Base-by-base conservation (phyloP, 1,140 invertebrate genomes). In the Ptiloglossa arizonensis region DNA sequence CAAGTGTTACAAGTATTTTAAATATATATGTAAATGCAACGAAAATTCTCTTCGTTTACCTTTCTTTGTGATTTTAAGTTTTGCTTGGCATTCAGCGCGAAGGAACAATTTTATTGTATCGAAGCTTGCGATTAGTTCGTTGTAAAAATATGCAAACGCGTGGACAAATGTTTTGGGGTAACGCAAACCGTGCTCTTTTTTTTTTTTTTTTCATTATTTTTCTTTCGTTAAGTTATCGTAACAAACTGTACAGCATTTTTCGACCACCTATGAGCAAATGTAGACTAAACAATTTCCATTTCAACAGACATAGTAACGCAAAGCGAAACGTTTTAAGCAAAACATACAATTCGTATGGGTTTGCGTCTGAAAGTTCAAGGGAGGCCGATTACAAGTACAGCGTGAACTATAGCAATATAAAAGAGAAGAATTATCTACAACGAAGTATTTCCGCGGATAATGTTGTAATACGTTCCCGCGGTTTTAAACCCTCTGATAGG, bases 401-500 rank as follows among this genome's bases (percentile, higher is more conserved):
- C 44, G 66, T 89, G 63, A 91, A 86, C 29, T 88, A 83, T 69
- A 85, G 67, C 38, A 27, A 69, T 70, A 62, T 52, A 63, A 19
- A 87, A 62, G 70, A 89, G 63, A 68, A 87, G 32, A 82, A 76
- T 82, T 83, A 80, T 79, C 69, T 91, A 19, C 91, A 93, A 69
- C 88, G 91, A 57, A 92, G 89, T 44, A 71, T 87, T 38, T 89
- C 89, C 24, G 90, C 91, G 11, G 92, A 93, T 82, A 93, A 94
- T 92, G 93, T 94, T 83, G 91, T 95, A 83, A 87, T 94, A 70
- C 90, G 89, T 71, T 92, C 92, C 66, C 93, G 96, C 19, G 96
- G 97, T 29, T 96, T 96, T 90, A 96, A 96, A 87, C 97, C 97
- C 2, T 97, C 96, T 0, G 97, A 98, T 90, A 94, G 95, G 87